These are phyloP conservation scores for Polydrusus tereticollis DNA, from an alignment of 2,888 invertebrate genomes.

Conservation along the genomic window DNA sequence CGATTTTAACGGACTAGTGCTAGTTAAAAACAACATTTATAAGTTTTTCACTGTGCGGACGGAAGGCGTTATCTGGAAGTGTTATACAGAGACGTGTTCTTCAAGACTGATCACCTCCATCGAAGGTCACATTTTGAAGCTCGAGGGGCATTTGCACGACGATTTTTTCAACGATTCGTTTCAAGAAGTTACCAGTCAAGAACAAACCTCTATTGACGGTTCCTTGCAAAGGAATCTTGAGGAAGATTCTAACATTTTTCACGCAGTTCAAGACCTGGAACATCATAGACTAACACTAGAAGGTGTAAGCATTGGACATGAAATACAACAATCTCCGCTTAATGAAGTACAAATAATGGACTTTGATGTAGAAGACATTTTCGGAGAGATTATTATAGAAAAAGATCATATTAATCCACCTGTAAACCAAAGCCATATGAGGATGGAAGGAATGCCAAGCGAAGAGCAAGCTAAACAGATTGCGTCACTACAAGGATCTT, in stretches of 20 bases:
- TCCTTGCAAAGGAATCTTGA: not conserved
- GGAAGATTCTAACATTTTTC: not conserved
- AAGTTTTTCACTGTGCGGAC: not conserved
- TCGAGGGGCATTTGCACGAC: not conserved
- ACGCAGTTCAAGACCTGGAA: not conserved
- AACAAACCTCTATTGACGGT: not conserved
- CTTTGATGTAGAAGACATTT: too few species aligned
- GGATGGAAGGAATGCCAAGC: too few species aligned
- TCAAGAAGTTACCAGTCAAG: not conserved
- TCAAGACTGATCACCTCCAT: not conserved
- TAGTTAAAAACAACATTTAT: not conserved
- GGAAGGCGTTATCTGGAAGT: not conserved
- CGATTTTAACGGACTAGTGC: not conserved
- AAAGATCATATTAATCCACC: too few species aligned
- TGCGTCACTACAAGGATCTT: too few species aligned
- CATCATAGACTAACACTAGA: too few species aligned
- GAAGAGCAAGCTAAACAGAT: too few species aligned
- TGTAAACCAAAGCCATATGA: too few species aligned
- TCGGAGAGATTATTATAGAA: too few species aligned
- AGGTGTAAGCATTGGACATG: too few species aligned
- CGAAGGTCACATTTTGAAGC: not conserved
- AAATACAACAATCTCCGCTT: too few species aligned
- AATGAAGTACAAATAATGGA: too few species aligned
- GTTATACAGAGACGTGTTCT: not conserved
- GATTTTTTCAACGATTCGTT: not conserved